These are phyloP conservation scores for Archilochus colubris DNA, from an alignment of 2,113 vertebrate species.

Conservation along the genomic window DNA sequence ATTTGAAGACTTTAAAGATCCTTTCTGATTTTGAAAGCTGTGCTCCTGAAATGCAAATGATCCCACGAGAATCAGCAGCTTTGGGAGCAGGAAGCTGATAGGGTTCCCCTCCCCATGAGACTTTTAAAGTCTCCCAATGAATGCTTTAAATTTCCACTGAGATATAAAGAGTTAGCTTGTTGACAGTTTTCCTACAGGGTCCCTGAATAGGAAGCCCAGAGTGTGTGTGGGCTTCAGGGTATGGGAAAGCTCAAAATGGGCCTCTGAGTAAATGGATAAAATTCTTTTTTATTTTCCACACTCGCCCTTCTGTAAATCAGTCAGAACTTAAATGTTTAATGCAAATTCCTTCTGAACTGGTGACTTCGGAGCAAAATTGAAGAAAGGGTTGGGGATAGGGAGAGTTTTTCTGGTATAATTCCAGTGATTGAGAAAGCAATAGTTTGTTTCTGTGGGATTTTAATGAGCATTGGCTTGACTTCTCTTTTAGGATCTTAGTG, in stretches of 20 bases:
- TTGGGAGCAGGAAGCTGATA: not conserved
- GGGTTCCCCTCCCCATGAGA: not conserved
- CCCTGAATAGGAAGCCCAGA: constrained; percentile 11
- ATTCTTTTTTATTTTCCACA: not conserved
- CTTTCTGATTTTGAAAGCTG: not conserved
- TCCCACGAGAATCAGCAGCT: not conserved
- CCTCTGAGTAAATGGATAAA: constrained; percentile 10
- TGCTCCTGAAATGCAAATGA: not conserved
- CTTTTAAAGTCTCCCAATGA: not conserved
- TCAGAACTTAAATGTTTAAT: not conserved
- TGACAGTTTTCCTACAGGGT: not conserved
- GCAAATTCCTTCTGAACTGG: not conserved
- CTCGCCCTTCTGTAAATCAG: not conserved
- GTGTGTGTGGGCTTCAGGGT: constrained; percentile 23
- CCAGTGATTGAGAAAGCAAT: not conserved
- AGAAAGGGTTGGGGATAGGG: not conserved
- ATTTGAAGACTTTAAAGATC: not conserved
- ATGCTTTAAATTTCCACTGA: constrained; percentile 33
- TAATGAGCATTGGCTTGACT: not conserved
- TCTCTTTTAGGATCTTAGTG: not conserved
- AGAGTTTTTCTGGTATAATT: not conserved
- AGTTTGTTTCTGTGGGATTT: not conserved
- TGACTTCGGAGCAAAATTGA: not conserved
- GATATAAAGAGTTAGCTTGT: not conserved
- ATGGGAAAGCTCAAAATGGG: constrained; percentile 36